Conservation (phyloP, 23 tunicate genomes). For the Ascidia mentula region DNA sequence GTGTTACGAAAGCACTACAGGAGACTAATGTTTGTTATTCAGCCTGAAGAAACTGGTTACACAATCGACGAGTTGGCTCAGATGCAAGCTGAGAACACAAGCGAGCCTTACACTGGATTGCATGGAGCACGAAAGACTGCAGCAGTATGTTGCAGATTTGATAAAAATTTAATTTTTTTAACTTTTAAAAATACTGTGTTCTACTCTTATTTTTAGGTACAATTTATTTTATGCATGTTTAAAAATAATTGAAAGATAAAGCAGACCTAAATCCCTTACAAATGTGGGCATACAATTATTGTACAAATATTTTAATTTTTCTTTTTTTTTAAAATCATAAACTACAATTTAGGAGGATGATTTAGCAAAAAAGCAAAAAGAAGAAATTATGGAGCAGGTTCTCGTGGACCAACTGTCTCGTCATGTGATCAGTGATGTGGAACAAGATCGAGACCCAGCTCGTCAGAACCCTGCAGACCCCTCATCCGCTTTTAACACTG, state of each 20-base stretch:
- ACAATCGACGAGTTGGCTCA: conserved; percentile 71
- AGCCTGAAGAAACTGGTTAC: conserved; percentile 11
- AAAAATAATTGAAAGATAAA: too few species aligned
- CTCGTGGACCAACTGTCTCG: conserved; percentile 80
- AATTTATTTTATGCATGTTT: too few species aligned
- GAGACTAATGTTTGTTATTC: background rate
- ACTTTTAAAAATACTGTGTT: too few species aligned
- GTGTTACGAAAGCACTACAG: background rate
- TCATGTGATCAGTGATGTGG: conserved; percentile 93
- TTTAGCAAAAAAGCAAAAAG: conserved; percentile 50
- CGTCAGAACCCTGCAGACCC: conserved; percentile 88
- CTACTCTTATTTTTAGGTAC: too few species aligned
- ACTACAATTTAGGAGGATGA: conserved; percentile 97
- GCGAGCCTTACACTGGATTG: conserved; percentile 65
- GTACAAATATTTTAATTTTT: too few species aligned
- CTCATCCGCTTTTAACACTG: conserved; percentile 46
- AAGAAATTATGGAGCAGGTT: conserved; percentile 92
- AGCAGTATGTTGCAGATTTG: conserved; percentile 45
- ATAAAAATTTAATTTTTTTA: too few species aligned
- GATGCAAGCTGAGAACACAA: conserved; percentile 68
- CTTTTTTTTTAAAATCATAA: too few species aligned
- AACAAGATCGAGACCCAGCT: conserved; percentile 89
- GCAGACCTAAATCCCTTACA: too few species aligned
- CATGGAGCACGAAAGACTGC: conserved; percentile 72
- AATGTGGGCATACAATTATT: too few species aligned